Conservation (phyloP, 2,888 invertebrate species). For the Ramazzottius varieornatus region DNA sequence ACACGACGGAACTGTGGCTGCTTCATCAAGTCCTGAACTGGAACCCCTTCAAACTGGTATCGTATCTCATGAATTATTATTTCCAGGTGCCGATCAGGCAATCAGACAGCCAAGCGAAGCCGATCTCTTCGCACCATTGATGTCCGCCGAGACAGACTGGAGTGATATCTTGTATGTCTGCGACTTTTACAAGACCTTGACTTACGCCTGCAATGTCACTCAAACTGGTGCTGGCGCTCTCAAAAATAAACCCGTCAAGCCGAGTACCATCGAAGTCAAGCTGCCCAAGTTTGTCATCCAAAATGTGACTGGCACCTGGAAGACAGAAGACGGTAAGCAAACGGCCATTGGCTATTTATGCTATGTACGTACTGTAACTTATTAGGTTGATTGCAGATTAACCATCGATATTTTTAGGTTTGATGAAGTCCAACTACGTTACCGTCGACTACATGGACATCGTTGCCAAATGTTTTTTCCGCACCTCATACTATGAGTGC, state of each 20-base stretch:
- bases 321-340: background rate
- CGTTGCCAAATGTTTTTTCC: constrained; percentile 1
- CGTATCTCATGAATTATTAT: too few species aligned
- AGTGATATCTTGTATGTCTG: background rate
- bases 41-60: too few species aligned
- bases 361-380: too few species aligned
- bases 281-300: background rate
- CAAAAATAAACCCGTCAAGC: background rate
- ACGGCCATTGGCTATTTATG: too few species aligned
- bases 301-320: background rate
- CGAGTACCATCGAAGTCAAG: background rate
- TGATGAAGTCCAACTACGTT: background rate
- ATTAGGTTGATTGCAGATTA: background rate
- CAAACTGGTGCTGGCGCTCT: background rate
- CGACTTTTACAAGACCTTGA: background rate
- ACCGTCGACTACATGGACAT: background rate
- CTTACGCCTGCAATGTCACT: background rate
- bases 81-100: background rate
- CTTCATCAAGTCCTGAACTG: too few species aligned
- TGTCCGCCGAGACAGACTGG: background rate
- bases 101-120: background rate
- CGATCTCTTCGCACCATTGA: background rate
- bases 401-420: background rate
- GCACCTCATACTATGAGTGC: background rate
- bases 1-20: too few species aligned